Conservation (phyloP, 2,113 vertebrate genomes). For the Rhombomys opimus region DNA sequence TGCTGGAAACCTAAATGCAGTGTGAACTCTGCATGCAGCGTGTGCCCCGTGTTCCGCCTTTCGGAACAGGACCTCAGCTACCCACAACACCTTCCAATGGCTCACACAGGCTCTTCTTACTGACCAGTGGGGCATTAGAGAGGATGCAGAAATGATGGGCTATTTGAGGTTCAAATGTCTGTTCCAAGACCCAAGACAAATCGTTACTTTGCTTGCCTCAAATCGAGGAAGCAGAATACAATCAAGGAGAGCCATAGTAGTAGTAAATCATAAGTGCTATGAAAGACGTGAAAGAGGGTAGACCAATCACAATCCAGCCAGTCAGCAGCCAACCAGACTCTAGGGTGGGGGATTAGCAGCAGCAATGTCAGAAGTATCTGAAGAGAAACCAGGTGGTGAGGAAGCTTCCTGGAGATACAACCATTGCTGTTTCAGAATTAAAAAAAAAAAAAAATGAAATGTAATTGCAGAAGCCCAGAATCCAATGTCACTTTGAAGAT, state of each 20-base stretch:
- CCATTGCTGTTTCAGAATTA: background rate
- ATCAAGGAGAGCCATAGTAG: background rate
- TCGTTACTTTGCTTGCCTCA: background rate
- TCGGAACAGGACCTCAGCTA: background rate
- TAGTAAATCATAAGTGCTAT: background rate
- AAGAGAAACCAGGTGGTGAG: background rate
- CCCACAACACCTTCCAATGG: background rate
- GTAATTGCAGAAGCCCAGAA: background rate
- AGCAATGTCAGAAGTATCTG: background rate
- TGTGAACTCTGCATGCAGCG: background rate
- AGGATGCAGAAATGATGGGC: background rate
- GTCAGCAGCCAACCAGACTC: background rate
- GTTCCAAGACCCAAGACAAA: background rate
- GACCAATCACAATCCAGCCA: background rate
- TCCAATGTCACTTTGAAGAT: background rate
- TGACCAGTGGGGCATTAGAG: background rate
- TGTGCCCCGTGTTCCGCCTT: background rate
- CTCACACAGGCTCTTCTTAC: background rate
- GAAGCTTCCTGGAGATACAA: background rate
- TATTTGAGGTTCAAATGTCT: conserved; percentile 25
- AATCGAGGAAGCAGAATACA: background rate
- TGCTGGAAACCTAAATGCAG: background rate
- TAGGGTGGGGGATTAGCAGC: background rate
- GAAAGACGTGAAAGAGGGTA: conserved; percentile 30
- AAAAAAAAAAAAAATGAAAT: background rate